Evolutionary conservation across 2,888 invertebrate species (phyloP), one percentile per base, ranked within the genome.

Genomic region (Zaprionus obscuricornis): DNA sequence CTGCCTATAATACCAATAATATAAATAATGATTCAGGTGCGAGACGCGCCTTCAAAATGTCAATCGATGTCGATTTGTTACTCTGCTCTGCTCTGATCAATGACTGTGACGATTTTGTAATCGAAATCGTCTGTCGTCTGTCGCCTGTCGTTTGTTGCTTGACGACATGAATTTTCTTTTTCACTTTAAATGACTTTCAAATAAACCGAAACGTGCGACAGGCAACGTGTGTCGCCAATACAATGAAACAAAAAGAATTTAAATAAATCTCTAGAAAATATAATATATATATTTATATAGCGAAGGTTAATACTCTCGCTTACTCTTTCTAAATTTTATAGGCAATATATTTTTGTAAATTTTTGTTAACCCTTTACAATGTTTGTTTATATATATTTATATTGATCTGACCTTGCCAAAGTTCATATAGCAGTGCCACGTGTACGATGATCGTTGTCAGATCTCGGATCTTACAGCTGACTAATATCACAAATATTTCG

Each of bases 1-100:
- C 50, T 79, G 57, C 37, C 65, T 17, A 42, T n/a, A n/a, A 27
- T 49, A 22, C 20, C 10, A 7, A 43, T 22, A 36, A 17, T 22
- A 14, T 24, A 31, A 33, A 24, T 26, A 57, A 63, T 85, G 76
- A 85, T 85, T 79, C 84, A 85, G 85, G 69, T 85, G 81, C 62
- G 83, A 45, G 62, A 66, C 76, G 76, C 64, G 81, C 85, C 81
- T 72, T 79, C 66, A 69, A 72, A 51, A 39, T 83, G 77, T 62
- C 78, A 70, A 78, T 74, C 51, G 74, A 29, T 57, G 52, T 43
- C 71, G 52, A 45, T 50, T 20, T 40, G 16, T n/a, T n/a, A n/a
- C n/a, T n/a, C n/a, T n/a, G 22, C 27, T 14, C 10, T 17, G 31
- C 16, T 14, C 55, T n/a, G n/a, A n/a, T n/a, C n/a, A n/a, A n/a